Conservation (phyloP, 1,140 invertebrate genomes). For the Harpegnathos saltator region DNA sequence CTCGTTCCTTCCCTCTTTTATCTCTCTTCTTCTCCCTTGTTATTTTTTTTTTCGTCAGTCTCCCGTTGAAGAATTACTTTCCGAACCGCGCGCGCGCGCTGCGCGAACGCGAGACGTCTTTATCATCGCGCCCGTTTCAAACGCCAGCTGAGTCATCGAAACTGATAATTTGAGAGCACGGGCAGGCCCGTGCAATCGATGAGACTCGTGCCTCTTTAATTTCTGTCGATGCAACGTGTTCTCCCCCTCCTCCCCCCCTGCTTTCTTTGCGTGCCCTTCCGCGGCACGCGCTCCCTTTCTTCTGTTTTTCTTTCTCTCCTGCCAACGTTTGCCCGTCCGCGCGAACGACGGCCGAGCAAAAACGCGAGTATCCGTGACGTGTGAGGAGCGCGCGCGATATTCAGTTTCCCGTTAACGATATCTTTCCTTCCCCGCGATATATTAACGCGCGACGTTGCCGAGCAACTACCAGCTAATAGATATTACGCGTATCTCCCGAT, state of each 20-base stretch:
- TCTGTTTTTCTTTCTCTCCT: too few species aligned
- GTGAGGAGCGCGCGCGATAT: neutral
- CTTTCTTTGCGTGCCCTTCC: neutral
- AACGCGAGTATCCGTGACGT: neutral
- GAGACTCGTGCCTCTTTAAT: neutral
- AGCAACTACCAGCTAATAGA: neutral
- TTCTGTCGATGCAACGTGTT: neutral
- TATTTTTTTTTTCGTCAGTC: constrained; percentile 12
- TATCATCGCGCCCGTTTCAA: constrained; percentile 27
- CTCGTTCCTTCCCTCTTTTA: neutral
- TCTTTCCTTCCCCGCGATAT: neutral
- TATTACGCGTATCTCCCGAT: constrained; percentile 37
- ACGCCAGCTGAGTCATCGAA: too few species aligned
- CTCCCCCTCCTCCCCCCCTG: neutral
- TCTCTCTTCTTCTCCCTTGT: neutral
- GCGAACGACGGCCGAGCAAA: neutral
- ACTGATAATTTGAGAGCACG: constrained; percentile 25
- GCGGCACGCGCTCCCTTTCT: neutral
- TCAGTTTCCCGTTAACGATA: neutral
- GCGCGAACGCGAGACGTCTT: constrained; percentile 36
- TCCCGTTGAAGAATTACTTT: constrained; percentile 44
- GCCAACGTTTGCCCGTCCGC: neutral
- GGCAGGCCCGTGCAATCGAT: neutral
- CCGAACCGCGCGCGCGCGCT: constrained; percentile 20
- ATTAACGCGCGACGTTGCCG: neutral